Evolutionary conservation across 2,797 vertebrate species (phyloP), one percentile per base, ranked within the genome.

Genomic region (Pangasius djambal): DNA sequence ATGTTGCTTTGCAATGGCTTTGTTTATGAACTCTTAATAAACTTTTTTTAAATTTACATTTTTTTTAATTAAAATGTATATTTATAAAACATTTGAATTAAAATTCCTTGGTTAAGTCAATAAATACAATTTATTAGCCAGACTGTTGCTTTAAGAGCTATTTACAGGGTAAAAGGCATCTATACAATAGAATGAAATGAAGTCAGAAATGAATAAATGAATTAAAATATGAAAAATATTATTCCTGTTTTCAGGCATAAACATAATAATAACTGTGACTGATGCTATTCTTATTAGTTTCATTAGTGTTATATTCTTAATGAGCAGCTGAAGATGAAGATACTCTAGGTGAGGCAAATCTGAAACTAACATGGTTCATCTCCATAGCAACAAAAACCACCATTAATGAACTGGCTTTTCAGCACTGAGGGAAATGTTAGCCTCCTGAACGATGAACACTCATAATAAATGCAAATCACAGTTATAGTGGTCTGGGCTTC

Each of bases 301-400:
- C 48, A 88, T 31, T 83, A 34, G 55, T 50, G 10, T 4, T 61
- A 59, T 48, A 75, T 40, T 69, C 20, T 18, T 59, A 59, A 88
- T 44, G 55, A 81, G 31, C 61, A 87, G 59, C 48, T 40, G 48
- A 83, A n/a, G 20, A 87, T 44, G 25, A 74, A 57, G 69, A 37
- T 74, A 20, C 70, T 40, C 4, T 50, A 52, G 34, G 44, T 85
- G 69, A 77, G 44, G 20, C 44, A 65, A 85, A 85, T 84, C 82
- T 40, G 72, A 84, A 77, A 63, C n/a, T 85, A 83, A 77, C 77
- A 84, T 65, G 40, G 63, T 69, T 70, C 50, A 74, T 89, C 75
- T 86, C 88, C 84, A 81, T 89, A 81, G 84, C 88, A 89, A 86
- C 88, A 86, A 86, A 75, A 59, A 61, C n/a, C 31, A 48, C 40